Conservation (phyloP, 1,140 invertebrate species). For the Dolichoris vasculosae region DNA sequence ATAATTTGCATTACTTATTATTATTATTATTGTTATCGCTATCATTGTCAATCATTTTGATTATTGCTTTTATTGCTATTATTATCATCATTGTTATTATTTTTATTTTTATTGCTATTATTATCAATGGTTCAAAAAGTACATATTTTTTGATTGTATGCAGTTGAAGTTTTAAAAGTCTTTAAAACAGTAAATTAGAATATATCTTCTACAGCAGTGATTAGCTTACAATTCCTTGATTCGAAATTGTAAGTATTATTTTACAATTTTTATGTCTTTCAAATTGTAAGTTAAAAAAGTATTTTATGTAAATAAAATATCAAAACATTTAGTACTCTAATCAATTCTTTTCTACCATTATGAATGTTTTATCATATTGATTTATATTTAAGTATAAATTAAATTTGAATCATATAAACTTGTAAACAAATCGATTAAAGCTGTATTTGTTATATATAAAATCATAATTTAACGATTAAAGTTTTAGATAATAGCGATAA, state of each 20-base stretch:
- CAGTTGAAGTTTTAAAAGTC: slow-evolving; percentile 11
- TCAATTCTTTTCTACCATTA: slow-evolving; percentile 5
- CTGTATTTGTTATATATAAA: neutral
- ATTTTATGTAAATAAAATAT: slow-evolving; percentile 51
- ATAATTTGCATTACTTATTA: neutral
- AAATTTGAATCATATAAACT: neutral
- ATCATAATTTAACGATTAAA: neutral
- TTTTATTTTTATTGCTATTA: slow-evolving; percentile 41
- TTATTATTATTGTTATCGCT: neutral
- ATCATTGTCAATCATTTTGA: neutral
- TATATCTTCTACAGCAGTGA: slow-evolving; percentile 2
- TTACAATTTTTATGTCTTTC: slow-evolving; percentile 39
- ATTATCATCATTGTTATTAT: slow-evolving; percentile 2
- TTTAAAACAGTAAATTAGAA: slow-evolving; percentile 16
- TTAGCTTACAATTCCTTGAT: slow-evolving; percentile 32
- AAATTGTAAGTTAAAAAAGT: slow-evolving; percentile 42
- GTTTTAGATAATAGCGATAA: no score
- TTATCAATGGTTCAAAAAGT: neutral
- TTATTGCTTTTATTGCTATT: neutral
- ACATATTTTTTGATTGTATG: slow-evolving; percentile 27
- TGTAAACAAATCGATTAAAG: no score
- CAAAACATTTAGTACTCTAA: slow-evolving; percentile 44
- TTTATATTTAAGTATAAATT: neutral
- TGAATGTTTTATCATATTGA: neutral
- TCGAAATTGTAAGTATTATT: slow-evolving; percentile 46